Evolutionary conservation across 2,113 vertebrate genomes (phyloP), one percentile per base, ranked within the genome.

Genomic region (Zapornia atra): DNA sequence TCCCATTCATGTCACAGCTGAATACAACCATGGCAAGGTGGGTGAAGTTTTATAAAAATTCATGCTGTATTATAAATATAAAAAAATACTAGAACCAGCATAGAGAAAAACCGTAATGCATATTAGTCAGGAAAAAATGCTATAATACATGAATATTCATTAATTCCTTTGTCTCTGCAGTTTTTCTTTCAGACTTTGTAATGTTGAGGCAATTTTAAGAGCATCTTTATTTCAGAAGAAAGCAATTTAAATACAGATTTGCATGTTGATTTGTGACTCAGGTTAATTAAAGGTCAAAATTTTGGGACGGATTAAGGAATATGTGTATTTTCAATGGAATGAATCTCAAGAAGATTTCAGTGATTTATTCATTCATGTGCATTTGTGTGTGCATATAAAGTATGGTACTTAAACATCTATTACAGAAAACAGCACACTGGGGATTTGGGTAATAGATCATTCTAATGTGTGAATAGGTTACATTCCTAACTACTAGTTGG

Each of bases 381-480:
- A n/a, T 91, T 63, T 94, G 54, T 92, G 82, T 85, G 82, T 78
- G 79, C 86, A 75, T 93, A 84, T 68, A 65, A 86, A 76, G 53
- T 84, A 70, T 9, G 57, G 94, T 92, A 84, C 80, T 96, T 95
- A 96, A 96, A 95, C 88, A 93, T 95, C 93, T 97, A 95, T 96
- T 96, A 96, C 61, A 90, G 92, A 92, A 96, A 96, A 97, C 69
- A 94, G 90, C 76, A 50, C 90, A 17, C 92, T 56, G 40, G 96
- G 86, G 94, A 95, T 82, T 60, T 46, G 57, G 48, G 57, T 53
- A 95, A 93, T 97, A 96, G 72, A 97, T 97, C 96, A 96, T 79
- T 96, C 94, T 96, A 95, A 95, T 95, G 89, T 80, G 78, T 72
- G 86, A 94, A 91, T 94, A 91, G 86, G 92, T 94, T 97, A 95